Conservation (phyloP, 2,113 vertebrate species). For the Zosterops borbonicus region DNA sequence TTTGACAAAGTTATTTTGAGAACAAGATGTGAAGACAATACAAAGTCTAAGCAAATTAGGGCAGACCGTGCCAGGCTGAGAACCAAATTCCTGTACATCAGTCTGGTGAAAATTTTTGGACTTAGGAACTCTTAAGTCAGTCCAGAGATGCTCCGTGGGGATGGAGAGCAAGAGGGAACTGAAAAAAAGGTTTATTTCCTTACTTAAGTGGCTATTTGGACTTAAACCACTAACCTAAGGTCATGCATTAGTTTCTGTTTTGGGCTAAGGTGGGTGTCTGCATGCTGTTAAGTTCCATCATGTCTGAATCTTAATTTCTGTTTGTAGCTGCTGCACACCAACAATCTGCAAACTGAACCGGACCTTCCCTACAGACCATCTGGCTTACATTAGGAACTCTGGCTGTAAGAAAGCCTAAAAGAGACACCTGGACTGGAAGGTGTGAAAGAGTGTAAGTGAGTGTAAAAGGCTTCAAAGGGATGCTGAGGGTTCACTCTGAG, state of each 20-base stretch:
- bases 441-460: not conserved
- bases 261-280: not conserved
- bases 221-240: not conserved
- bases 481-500: not conserved
- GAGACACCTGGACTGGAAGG: not conserved
- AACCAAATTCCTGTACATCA: not conserved
- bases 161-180: not conserved
- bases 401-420: not conserved
- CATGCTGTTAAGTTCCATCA: not conserved
- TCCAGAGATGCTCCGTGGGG: fast-evolving
- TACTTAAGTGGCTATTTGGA: not conserved
- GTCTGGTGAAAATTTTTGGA: not conserved
- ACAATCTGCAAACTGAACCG: not conserved
- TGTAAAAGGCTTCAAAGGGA: not conserved
- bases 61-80: not conserved
- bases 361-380: not conserved
- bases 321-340: not conserved
- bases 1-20: not conserved
- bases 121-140: not conserved
- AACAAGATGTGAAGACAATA: not conserved
- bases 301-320: not conserved
- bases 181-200: not conserved
- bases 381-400: not conserved
- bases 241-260: not conserved
- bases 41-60: not conserved